Percentiles rank a stretch among this genome's conserved stretches.
phyloP scores from a whole-genome alignment of 1,140 invertebrate genomes.

The Diachasmimorpha longicaudata region DNA sequence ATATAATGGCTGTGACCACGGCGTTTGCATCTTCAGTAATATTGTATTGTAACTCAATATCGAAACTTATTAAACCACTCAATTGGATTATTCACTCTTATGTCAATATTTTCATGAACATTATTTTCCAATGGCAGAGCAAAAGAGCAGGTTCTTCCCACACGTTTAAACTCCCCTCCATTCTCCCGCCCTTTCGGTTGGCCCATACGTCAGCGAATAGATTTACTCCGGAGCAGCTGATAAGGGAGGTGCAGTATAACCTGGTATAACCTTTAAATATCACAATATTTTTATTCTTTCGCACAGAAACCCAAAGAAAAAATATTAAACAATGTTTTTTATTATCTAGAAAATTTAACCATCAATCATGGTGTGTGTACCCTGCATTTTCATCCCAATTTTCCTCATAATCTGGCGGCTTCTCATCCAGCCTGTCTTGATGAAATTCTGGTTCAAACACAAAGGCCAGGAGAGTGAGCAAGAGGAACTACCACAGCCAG shows the following conservation, averaged over 20 bases:
- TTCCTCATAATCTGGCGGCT: not conserved
- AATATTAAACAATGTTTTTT: not conserved
- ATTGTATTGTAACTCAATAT: conserved; percentile 26
- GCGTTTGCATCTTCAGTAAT: conserved; percentile 31
- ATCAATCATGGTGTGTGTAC: not conserved
- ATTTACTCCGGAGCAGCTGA: not conserved
- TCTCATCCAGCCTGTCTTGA: not conserved
- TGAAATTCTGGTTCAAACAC: not conserved
- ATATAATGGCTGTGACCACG: conserved; percentile 49
- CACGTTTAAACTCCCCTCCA: too few species aligned
- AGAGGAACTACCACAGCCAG: conserved; percentile 40
- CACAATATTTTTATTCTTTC: not conserved
- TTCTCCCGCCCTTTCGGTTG: too few species aligned
- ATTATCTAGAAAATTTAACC: conserved; percentile 6
- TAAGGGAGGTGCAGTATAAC: not conserved
- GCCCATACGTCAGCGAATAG: too few species aligned
- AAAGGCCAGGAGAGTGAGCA: conserved; percentile 34
- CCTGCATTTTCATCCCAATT: not conserved
- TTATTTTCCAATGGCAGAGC: too few species aligned
- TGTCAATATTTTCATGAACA: not conserved
- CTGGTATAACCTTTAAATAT: not conserved
- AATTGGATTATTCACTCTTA: not conserved
- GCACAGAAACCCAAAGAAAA: not conserved
- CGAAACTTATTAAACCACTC: conserved; percentile 22
- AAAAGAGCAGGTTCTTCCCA: too few species aligned